Conservation (phyloP, 1,140 invertebrate species). For the Halesus radiatus region DNA sequence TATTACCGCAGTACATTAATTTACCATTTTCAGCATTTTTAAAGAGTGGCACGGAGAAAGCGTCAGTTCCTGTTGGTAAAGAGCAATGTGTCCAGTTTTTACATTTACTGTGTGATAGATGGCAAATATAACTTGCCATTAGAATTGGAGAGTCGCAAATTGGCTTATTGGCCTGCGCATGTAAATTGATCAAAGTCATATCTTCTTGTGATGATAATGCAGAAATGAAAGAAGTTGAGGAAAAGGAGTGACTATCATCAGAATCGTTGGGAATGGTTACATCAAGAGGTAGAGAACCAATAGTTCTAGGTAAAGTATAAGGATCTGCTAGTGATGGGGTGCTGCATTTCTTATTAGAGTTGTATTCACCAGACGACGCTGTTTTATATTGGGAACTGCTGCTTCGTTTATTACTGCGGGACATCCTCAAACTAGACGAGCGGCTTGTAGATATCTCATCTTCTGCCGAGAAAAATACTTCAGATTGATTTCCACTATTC, state of each 20-base stretch:
- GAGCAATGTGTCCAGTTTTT: slow-evolving; percentile 81
- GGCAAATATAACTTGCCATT: slow-evolving; percentile 95
- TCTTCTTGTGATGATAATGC: slow-evolving; percentile 95
- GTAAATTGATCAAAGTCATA: slow-evolving; percentile 91
- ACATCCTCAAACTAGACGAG: slow-evolving; percentile 77
- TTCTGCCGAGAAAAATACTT: slow-evolving; percentile 92
- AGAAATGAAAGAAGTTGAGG: slow-evolving; percentile 91
- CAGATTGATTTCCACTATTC: slow-evolving; percentile 90
- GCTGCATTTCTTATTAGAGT: slow-evolving; percentile 54
- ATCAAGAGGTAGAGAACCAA: slow-evolving; percentile 44
- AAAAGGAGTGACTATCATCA: slow-evolving; percentile 79
- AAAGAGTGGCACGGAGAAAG: slow-evolving; percentile 82
- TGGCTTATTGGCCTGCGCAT: slow-evolving; percentile 95
- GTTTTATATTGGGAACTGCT: slow-evolving; percentile 59
- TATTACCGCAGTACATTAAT: slow-evolving; percentile 81
- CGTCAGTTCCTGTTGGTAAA: slow-evolving; percentile 77
- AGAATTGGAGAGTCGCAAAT: slow-evolving; percentile 93
- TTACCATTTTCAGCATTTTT: slow-evolving; percentile 81
- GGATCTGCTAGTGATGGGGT: slow-evolving; percentile 52
- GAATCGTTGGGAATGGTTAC: slow-evolving; percentile 63
- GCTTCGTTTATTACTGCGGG: slow-evolving; percentile 65
- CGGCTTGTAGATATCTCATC: slow-evolving; percentile 82
- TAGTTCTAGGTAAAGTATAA: slow-evolving; percentile 31
- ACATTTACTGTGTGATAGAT: slow-evolving; percentile 88
- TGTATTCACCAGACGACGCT: slow-evolving; percentile 63